phyloP scores from a whole-genome alignment of 1,140 invertebrate species.

The Drosophila rhopaloa region DNA sequence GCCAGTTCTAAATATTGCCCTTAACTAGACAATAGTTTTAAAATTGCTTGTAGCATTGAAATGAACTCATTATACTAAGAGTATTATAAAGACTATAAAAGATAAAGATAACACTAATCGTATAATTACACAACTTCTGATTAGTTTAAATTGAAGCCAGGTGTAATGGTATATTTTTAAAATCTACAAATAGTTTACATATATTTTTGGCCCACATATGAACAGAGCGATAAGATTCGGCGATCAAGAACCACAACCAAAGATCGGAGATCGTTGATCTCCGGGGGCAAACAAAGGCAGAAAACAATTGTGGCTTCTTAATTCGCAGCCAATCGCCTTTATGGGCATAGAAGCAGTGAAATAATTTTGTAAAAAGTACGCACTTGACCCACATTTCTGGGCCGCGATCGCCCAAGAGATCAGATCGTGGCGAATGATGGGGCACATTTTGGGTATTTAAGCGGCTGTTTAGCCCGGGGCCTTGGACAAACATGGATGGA shows the following conservation, averaged over 20 bases:
- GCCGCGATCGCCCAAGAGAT: slow-evolving; percentile 6
- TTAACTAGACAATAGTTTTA: too few relatives aligned
- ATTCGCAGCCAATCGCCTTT: background rate
- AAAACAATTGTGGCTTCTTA: background rate
- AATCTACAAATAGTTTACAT: background rate
- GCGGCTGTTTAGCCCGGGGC: slow-evolving; percentile 19
- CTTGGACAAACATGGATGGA: slow-evolving; percentile 16
- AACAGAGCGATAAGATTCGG: background rate
- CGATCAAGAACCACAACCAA: background rate
- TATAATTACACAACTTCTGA: too few relatives aligned
- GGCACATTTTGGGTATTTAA: slow-evolving; percentile 48
- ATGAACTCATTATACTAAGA: too few relatives aligned
- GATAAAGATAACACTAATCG: too few relatives aligned
- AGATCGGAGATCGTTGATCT: slow-evolving; percentile 24
- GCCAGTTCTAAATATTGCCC: too few relatives aligned
- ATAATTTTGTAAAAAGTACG: slow-evolving; percentile 7
- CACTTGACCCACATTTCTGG: slow-evolving; percentile 41
- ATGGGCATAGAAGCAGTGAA: slow-evolving; percentile 10
- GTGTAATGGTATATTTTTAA: too few relatives aligned
- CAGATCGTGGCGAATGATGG: slow-evolving; percentile 27
- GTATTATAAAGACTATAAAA: too few relatives aligned
- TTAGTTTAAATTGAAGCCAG: too few relatives aligned
- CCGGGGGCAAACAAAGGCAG: background rate
- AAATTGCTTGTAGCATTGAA: too few relatives aligned
- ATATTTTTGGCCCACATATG: background rate